phyloP scores from a whole-genome alignment of 2,888 invertebrate species.

The Synanthedon myopaeformis region DNA sequence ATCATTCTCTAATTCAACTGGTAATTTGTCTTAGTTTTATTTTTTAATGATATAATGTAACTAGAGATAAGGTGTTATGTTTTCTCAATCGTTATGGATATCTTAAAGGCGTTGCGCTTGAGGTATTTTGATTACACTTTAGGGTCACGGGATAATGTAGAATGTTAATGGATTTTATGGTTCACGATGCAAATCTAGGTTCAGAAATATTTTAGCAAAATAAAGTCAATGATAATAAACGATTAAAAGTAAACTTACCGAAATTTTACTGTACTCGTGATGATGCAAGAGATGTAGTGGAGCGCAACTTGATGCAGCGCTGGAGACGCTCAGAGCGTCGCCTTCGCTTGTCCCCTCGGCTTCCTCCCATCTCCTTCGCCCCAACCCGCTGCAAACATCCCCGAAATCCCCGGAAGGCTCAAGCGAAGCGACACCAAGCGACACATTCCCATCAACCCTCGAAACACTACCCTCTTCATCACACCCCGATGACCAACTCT shows the following conservation, averaged over 20 bases:
- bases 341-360: slow-evolving; percentile 55
- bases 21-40: too few relatives aligned
- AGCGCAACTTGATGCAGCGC: slow-evolving; percentile 61
- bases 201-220: too few relatives aligned
- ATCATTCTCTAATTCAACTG: too few relatives aligned
- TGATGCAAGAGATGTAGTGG: slow-evolving; percentile 54
- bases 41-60: too few relatives aligned
- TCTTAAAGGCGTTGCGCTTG: too few relatives aligned
- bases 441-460: slow-evolving; percentile 39
- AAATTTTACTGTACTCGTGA: slow-evolving; percentile 60
- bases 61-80: too few relatives aligned
- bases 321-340: slow-evolving; percentile 60
- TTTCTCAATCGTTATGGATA: too few relatives aligned
- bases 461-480: slow-evolving; percentile 56
- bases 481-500: slow-evolving; percentile 47
- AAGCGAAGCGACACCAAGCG: slow-evolving; percentile 63
- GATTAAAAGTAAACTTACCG: slow-evolving; percentile 36
- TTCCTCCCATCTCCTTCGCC: slow-evolving; percentile 62
- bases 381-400: slow-evolving; percentile 68
- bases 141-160: too few relatives aligned
- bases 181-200: too few relatives aligned
- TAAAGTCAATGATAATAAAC: too few relatives aligned
- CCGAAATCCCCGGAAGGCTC: slow-evolving; percentile 54
- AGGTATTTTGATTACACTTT: too few relatives aligned
- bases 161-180: too few relatives aligned